Conservation (phyloP, 2,888 invertebrate genomes). For the Metellina segmentata region DNA sequence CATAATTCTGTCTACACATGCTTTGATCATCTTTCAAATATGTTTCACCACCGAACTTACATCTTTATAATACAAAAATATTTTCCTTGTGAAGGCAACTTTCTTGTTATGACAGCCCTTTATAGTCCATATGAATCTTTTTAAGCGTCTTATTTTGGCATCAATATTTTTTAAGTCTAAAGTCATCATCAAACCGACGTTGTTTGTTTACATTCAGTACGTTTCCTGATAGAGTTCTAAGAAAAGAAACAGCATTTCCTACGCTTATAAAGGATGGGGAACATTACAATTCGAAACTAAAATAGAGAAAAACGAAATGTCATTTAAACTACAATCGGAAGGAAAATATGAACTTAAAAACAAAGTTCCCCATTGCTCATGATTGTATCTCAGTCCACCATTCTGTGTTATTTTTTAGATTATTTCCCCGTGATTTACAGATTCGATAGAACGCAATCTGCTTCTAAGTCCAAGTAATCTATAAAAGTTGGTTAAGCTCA, state of each 20-base stretch:
- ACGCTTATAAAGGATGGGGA: neutral
- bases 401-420: neutral
- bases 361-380: conserved; percentile 16
- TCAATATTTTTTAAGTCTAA: neutral
- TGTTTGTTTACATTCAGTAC: neutral
- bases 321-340: neutral
- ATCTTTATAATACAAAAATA: neutral
- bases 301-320: neutral
- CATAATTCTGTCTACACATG: neutral
- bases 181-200: neutral
- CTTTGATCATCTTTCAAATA: neutral
- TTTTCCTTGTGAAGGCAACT: neutral
- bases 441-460: conserved; percentile 49
- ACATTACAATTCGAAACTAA: neutral
- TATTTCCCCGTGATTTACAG: conserved; percentile 57
- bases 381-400: conserved; percentile 42
- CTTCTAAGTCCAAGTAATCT: conserved; percentile 57
- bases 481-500: conserved; percentile 71
- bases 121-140: neutral
- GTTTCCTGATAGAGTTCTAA: neutral
- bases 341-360: conserved; percentile 12
- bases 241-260: neutral
- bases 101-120: neutral
- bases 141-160: neutral
- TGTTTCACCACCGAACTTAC: neutral